These are phyloP conservation scores for Mimas tiliae DNA, from an alignment of 2,888 invertebrate genomes.

Conservation along the genomic window DNA sequence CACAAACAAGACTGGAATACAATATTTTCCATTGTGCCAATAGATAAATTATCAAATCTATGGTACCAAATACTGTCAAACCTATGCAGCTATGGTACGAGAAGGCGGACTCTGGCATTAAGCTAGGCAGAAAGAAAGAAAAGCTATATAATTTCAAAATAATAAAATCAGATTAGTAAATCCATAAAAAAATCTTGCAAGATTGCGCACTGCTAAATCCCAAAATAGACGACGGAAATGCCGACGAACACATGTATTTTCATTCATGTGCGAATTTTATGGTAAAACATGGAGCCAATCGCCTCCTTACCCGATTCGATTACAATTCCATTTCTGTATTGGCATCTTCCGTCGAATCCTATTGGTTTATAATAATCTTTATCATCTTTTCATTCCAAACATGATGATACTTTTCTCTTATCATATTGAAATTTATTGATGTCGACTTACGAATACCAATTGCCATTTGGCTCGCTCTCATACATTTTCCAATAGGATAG, in stretches of 20 bases:
- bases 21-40: no score
- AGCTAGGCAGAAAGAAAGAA: no score
- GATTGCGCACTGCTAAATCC: constrained; percentile 20
- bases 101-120: no score
- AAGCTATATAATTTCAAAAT: no score
- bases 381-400: constrained; percentile 23
- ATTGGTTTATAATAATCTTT: constrained; percentile 32
- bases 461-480: no score
- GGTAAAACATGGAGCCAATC: constrained; percentile 26
- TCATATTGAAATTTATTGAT: constrained; percentile 3
- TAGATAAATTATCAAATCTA: no score
- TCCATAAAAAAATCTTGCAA: constrained; percentile 7
- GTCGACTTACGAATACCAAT: neutral
- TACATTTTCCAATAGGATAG: no score
- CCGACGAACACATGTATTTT: constrained; percentile 24
- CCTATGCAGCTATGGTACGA: no score
- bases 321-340: constrained; percentile 32
- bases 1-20: no score
- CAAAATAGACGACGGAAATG: constrained; percentile 11
- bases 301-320: constrained; percentile 28
- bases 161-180: neutral
- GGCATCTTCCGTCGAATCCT: constrained; percentile 29
- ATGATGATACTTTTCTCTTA: neutral
- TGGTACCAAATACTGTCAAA: no score
- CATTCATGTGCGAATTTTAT: constrained; percentile 30